Evolutionary conservation across 2,888 invertebrate species (phyloP), one percentile per base, ranked within the genome.

Genomic region (Pocota personata): DNA sequence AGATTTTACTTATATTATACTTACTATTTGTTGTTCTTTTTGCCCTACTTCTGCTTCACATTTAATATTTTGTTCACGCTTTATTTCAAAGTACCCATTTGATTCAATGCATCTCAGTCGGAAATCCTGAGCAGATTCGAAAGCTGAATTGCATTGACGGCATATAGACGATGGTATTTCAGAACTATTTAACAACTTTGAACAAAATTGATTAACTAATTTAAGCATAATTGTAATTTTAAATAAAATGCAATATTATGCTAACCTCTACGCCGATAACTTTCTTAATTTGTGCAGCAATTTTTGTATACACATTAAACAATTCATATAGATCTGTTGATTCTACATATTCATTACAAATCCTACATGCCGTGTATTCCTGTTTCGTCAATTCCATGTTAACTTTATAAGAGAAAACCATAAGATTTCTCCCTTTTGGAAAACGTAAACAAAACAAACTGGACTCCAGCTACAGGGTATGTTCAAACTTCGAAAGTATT

Each of bases 71-170:
- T 24, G 37, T 1, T 8, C 21, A n/a, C n/a, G n/a, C n/a, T n/a
- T n/a, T n/a, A n/a, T n/a, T 32, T 46, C 77, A 72, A 50, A 77
- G 35, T 50, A 58, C 21, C 69, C 62, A 64, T 82, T 82, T 14
- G 82, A 69, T 16, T 76, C 55, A n/a, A 76, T 69, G 57, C 82
- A 82, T 21, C 35, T 69, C 5, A 64, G 24, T 37, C 48, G 64
- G 32, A 82, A 77, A 1, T 77, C 62, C 8, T 66, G 40, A 0
- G 71, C 77, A n/a, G 27, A 50, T 37, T 71, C 50, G 4, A 82
- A 37, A n/a, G 58, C 62, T 1, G 32, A 8, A 40, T 69, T 48
- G 30, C 82, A 82, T 64, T 71, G 46, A 5, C 43, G 48, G 24
- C 82, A 82, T 6, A 82, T 57, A 24, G 40, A 48, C 0, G 69